phyloP scores from a whole-genome alignment of 2,113 vertebrate genomes.

The Pluvianellus socialis region DNA sequence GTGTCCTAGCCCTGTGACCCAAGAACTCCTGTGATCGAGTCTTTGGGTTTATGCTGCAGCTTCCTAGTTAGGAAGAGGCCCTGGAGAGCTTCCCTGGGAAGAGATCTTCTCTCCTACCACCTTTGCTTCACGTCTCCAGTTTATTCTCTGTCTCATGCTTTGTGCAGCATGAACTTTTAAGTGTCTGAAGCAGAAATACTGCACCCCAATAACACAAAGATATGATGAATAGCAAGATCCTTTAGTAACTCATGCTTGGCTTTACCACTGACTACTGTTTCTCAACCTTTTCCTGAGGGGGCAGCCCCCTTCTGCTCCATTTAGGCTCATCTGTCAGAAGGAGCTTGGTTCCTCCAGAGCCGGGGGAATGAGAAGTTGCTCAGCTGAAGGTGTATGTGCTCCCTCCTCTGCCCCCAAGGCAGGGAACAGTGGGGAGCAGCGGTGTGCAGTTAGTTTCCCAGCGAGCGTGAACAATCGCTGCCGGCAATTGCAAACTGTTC shows the following conservation, averaged over 20 bases:
- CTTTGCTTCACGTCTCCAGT: not conserved
- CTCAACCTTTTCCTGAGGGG: not conserved
- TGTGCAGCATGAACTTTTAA: not conserved
- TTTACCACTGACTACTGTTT: not conserved
- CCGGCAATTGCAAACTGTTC: not conserved
- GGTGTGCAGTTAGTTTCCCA: not conserved
- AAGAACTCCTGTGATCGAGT: not conserved
- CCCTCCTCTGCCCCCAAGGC: not conserved
- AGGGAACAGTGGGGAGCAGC: not conserved
- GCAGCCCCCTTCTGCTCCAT: not conserved
- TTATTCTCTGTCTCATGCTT: not conserved
- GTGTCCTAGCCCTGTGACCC: not conserved
- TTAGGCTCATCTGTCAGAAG: not conserved
- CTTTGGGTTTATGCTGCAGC: not conserved
- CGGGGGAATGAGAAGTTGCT: not conserved
- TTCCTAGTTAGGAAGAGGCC: accelerated
- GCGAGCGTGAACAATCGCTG: not conserved
- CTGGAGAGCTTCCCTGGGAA: not conserved
- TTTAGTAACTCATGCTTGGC: not conserved
- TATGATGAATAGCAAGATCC: accelerated
- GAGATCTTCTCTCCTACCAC: not conserved
- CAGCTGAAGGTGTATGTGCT: not conserved
- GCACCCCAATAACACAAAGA: no score
- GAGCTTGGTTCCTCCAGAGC: not conserved
- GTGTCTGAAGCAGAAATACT: not conserved